Percentiles rank a stretch among this genome's conserved stretches.
Evolutionary conservation across 2,797 vertebrate genomes (phyloP).

Genomic region (Spinus pinus): DNA sequence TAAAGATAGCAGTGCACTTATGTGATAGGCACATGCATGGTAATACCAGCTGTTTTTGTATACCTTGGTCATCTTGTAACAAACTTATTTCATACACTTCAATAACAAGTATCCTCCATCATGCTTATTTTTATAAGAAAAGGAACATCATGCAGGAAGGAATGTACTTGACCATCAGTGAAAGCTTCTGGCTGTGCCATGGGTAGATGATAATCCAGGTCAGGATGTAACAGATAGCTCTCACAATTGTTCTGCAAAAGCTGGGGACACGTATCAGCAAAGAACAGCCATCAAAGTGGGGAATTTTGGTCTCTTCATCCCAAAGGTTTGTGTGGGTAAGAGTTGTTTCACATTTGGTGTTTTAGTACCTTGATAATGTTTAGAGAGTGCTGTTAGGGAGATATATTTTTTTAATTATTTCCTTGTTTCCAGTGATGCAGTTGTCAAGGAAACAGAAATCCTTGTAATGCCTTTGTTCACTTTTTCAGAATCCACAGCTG

Average conservation of each 20-base stretch:
- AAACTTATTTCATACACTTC: not conserved
- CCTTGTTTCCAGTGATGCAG: slow-evolving; percentile 68
- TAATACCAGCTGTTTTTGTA: not conserved
- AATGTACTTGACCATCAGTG: not conserved
- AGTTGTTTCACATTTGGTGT: not conserved
- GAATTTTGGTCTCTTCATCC: not conserved
- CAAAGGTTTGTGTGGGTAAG: not conserved
- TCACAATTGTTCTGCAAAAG: not conserved
- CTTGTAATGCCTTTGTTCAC: slow-evolving; percentile 62
- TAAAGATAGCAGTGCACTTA: not conserved
- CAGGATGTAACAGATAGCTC: not conserved
- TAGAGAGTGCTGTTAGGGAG: slow-evolving; percentile 17
- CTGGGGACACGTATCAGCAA: not conserved
- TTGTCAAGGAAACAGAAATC: slow-evolving; percentile 78
- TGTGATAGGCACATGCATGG: not conserved
- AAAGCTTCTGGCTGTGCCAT: not conserved
- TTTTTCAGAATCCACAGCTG: slow-evolving; percentile 49
- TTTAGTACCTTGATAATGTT: slow-evolving; percentile 1
- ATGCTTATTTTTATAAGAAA: not conserved
- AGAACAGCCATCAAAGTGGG: not conserved
- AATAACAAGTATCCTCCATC: not conserved
- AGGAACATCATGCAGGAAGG: not conserved
- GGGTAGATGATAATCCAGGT: not conserved
- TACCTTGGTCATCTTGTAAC: not conserved
- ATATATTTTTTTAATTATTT: slow-evolving; percentile 72